Conservation (phyloP, 1,140 invertebrate species). For the Apocrypta bakeri region DNA sequence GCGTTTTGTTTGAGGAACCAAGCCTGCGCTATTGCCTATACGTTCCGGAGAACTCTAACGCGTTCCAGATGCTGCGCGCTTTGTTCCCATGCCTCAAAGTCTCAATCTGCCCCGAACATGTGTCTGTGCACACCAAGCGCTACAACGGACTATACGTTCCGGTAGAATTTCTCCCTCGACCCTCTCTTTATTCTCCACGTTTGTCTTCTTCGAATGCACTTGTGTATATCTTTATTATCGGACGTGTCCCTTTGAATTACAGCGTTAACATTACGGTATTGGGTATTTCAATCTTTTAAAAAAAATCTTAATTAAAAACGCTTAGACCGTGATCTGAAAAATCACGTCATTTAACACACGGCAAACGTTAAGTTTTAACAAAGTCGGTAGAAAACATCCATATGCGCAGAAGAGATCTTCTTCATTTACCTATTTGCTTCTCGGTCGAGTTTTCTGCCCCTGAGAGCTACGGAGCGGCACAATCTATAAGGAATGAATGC, state of each 20-base stretch:
- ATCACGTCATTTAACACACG: too few relatives aligned
- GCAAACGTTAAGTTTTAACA: too few relatives aligned
- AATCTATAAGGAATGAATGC: conserved; percentile 29
- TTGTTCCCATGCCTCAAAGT: conserved; percentile 67
- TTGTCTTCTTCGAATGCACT: background rate
- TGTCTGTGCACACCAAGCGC: background rate
- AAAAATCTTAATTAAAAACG: too few relatives aligned
- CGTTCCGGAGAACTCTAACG: conserved; percentile 66
- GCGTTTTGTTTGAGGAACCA: background rate
- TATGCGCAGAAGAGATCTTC: conserved; percentile 8
- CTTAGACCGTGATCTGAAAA: too few relatives aligned
- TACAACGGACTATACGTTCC: conserved; percentile 32
- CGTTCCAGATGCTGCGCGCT: conserved; percentile 71
- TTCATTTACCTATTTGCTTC: conserved; percentile 38
- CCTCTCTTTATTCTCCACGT: conserved; percentile 36
- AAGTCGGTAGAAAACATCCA: too few relatives aligned
- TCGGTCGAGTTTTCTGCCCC: background rate
- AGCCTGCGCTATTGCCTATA: background rate
- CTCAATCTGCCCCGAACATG: background rate
- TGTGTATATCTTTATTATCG: too few relatives aligned
- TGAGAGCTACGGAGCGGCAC: background rate
- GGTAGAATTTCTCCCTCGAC: conserved; percentile 24
- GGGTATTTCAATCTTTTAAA: too few relatives aligned
- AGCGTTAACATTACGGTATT: too few relatives aligned
- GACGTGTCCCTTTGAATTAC: too few relatives aligned